These are phyloP conservation scores for Camponotus floridanus DNA, from an alignment of 1,140 invertebrate genomes.

Conservation along the genomic window DNA sequence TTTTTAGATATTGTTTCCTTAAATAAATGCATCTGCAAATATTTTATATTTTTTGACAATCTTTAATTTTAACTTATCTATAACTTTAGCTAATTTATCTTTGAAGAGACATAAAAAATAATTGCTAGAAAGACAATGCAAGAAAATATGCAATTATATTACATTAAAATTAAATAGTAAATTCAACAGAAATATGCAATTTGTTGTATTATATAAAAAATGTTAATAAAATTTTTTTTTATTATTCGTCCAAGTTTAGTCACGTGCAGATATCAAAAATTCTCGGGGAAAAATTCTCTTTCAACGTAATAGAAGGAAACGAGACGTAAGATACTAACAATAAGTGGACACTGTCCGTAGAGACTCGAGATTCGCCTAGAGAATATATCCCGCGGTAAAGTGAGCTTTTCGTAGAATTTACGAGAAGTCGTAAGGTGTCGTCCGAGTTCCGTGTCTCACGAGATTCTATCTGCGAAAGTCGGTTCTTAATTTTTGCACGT, in stretches of 20 bases:
- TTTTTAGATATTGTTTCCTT: too few species aligned
- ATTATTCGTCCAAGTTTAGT: background rate
- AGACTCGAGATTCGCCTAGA: constrained; percentile 22
- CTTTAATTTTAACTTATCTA: too few species aligned
- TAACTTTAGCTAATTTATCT: too few species aligned
- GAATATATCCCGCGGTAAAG: constrained; percentile 42
- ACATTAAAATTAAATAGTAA: too few species aligned
- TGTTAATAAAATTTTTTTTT: background rate
- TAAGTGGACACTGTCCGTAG: constrained; percentile 12
- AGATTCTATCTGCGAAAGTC: background rate
- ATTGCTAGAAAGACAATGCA: too few species aligned
- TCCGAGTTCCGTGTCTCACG: background rate
- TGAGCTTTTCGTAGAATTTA: constrained; percentile 33
- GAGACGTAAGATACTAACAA: constrained; percentile 30
- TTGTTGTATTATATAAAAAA: background rate
- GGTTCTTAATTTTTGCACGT: constrained; percentile 44
- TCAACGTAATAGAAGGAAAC: background rate
- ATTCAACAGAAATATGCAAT: background rate
- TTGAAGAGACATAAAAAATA: too few species aligned
- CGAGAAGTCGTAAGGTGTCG: constrained; percentile 11
- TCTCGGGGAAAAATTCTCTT: background rate
- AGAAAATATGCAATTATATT: too few species aligned
- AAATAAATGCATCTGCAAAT: too few species aligned
- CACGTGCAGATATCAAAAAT: background rate
- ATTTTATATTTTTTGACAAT: too few species aligned